phyloP scores from a whole-genome alignment of 2,113 vertebrate species.

The Dicrurus megarhynchus region DNA sequence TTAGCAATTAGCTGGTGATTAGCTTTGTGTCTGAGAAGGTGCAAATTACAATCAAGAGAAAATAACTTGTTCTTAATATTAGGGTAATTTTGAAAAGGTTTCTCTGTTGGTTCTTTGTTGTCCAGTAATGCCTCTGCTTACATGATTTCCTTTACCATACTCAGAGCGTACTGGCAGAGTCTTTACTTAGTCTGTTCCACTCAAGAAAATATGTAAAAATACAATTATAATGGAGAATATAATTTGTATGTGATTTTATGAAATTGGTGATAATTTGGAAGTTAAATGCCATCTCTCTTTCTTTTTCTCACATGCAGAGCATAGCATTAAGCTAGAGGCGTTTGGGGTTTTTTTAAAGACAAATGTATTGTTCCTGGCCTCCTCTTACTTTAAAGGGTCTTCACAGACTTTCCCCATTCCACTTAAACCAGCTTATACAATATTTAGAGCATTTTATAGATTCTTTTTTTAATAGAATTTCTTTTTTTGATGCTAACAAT shows the following conservation, averaged over 20 bases:
- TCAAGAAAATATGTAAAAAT: neutral
- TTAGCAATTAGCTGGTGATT: neutral
- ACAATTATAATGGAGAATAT: neutral
- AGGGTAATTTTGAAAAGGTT: neutral
- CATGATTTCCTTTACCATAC: neutral
- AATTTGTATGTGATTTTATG: neutral
- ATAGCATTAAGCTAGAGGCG: neutral
- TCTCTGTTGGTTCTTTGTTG: neutral
- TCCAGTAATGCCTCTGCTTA: neutral
- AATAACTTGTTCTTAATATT: neutral
- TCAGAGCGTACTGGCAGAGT: neutral
- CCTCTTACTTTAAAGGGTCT: neutral
- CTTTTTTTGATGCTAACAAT: neutral
- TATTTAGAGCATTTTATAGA: neutral
- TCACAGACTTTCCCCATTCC: neutral
- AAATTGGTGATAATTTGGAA: neutral
- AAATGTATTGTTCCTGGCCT: neutral
- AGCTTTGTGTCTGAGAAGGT: neutral
- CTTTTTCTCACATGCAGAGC: neutral
- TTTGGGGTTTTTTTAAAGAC: neutral
- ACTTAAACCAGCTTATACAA: fast-evolving
- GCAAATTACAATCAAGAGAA: neutral
- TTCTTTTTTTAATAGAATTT: neutral
- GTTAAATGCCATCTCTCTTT: neutral
- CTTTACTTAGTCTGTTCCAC: neutral